phyloP scores from a whole-genome alignment of 2,797 vertebrate genomes.

The Limnodromus scolopaceus region DNA sequence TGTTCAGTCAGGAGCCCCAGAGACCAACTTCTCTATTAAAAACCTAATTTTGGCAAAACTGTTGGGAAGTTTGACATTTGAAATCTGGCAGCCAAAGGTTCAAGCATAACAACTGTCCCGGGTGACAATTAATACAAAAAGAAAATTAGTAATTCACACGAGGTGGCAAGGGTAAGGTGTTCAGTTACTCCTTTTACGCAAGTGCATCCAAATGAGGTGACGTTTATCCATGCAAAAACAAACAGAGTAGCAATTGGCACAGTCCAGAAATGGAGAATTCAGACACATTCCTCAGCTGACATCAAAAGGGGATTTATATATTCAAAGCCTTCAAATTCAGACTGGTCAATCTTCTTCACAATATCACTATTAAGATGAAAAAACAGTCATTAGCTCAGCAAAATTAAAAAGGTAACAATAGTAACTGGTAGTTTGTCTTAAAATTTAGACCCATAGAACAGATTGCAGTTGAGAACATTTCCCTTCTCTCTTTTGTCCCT shows the following conservation, averaged over 20 bases:
- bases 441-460: not conserved
- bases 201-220: constrained; percentile 55
- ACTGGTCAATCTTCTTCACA: constrained; percentile 98
- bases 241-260: constrained; percentile 60
- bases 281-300: constrained; percentile 98
- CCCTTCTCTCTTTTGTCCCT: not conserved
- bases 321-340: constrained; percentile 98
- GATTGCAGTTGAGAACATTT: not conserved
- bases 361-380: constrained; percentile 84
- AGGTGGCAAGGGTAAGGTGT: constrained; percentile 50
- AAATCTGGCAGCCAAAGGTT: constrained; percentile 15
- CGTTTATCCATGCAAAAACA: constrained; percentile 72
- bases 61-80: constrained; percentile 24
- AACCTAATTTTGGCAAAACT: constrained; percentile 53
- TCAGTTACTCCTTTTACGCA: constrained; percentile 37
- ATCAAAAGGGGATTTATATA: constrained; percentile 99
- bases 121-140: constrained; percentile 5
- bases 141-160: constrained; percentile 20
- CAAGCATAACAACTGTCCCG: not conserved
- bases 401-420: not conserved
- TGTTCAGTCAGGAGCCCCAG: not conserved
- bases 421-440: not conserved
- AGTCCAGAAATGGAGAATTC: constrained; percentile 65
- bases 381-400: constrained; percentile 28
- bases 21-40: not conserved